These are phyloP conservation scores for Drosophila nr. medialis DNA, from an alignment of 2,888 invertebrate genomes.

Conservation along the genomic window DNA sequence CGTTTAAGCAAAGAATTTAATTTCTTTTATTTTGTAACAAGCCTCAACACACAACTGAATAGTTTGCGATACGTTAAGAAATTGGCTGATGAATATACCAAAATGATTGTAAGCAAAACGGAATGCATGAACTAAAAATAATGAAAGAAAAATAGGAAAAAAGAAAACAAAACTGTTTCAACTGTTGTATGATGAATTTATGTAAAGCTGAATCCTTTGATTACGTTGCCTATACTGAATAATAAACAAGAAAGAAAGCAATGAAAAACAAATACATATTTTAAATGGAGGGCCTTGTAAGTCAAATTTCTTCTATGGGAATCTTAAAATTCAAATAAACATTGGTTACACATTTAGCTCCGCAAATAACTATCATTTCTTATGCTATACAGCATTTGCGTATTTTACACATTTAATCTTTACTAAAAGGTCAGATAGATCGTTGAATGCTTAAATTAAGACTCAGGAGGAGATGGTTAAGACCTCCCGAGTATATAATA, in stretches of 20 bases:
- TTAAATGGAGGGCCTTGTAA: background rate
- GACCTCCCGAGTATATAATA: no score
- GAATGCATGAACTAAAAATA: slow-evolving; percentile 10
- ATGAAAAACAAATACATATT: slow-evolving; percentile 20
- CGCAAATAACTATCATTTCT: background rate
- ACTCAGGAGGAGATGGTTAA: no score
- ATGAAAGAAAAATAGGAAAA: slow-evolving; percentile 1
- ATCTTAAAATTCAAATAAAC: background rate
- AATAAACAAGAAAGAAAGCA: slow-evolving; percentile 39
- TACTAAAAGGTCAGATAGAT: background rate
- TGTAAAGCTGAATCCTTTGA: slow-evolving; percentile 50
- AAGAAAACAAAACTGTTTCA: slow-evolving; percentile 47
- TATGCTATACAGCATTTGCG: no score
- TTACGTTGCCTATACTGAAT: slow-evolving; percentile 52
- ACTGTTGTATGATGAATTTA: slow-evolving; percentile 74
- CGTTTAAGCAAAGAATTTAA: slow-evolving; percentile 1
- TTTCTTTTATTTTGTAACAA: slow-evolving; percentile 1
- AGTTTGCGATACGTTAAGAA: slow-evolving; percentile 12
- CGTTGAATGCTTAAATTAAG: background rate
- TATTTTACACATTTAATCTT: no score
- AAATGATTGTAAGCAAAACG: slow-evolving; percentile 21
- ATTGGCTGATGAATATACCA: slow-evolving; percentile 39
- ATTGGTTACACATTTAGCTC: background rate
- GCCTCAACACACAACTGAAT: slow-evolving; percentile 23
- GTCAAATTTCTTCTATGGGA: background rate